Evolutionary conservation across 1,140 invertebrate species (phyloP).

Genomic region (Hyphantria cunea): DNA sequence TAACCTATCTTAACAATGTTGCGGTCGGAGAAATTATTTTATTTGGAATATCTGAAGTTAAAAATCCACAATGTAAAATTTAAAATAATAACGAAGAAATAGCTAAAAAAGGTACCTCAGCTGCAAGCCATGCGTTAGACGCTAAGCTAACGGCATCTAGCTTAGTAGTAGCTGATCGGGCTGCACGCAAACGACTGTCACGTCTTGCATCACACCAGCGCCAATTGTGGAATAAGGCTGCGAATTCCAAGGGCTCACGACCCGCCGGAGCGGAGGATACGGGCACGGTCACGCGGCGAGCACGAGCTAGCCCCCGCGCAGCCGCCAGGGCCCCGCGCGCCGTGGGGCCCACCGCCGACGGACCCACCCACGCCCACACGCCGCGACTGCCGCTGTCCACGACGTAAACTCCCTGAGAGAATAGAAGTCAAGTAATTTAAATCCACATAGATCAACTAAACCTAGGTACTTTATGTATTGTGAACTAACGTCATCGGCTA

Average conservation of each 20-base stretch:
- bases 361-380: conserved; percentile 97
- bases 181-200: conserved; percentile 62
- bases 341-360: conserved; percentile 92
- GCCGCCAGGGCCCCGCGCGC: conserved; percentile 88
- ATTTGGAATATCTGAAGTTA: conserved; percentile 80
- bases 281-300: conserved; percentile 91
- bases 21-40: too few relatives aligned
- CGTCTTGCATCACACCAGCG: conserved; percentile 65
- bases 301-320: conserved; percentile 93
- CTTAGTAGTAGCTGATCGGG: conserved; percentile 84
- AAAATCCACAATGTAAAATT: too few relatives aligned
- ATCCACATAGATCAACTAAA: background rate
- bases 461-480: background rate
- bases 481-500: conserved; percentile 86
- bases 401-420: conserved; percentile 90
- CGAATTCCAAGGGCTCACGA: conserved; percentile 93
- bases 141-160: conserved; percentile 87
- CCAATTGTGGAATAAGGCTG: conserved; percentile 91
- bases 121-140: conserved; percentile 79
- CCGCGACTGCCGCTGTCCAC: conserved; percentile 93
- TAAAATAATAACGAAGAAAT: too few relatives aligned
- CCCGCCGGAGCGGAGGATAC: conserved; percentile 91
- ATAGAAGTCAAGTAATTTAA: background rate
- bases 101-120: conserved; percentile 48
- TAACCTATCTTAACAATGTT: too few relatives aligned